Evolutionary conservation across 1,140 invertebrate species (phyloP).

Genomic region (Ylistrum balloti): DNA sequence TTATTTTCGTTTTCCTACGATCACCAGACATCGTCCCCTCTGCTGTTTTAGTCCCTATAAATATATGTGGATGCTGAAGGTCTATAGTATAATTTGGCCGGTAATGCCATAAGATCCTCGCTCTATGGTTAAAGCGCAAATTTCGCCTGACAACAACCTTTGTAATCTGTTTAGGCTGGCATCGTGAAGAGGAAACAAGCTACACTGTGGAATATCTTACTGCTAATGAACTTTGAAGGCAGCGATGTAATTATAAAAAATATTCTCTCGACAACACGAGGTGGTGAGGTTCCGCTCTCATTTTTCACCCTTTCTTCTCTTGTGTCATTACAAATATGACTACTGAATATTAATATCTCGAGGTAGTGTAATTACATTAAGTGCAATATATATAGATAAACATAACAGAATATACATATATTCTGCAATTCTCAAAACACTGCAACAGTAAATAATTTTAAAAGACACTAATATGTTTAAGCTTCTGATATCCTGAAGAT

Average conservation of each 20-base stretch:
- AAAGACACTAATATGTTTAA: no score
- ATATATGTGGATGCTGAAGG: neutral
- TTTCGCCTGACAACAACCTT: neutral
- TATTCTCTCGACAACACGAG: neutral
- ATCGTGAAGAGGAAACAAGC: neutral
- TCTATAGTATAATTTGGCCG: constrained; percentile 9
- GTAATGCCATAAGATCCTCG: neutral
- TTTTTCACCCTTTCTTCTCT: no score
- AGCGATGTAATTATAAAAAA: neutral
- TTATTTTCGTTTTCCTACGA: neutral
- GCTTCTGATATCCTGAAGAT: no score
- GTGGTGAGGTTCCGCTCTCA: neutral
- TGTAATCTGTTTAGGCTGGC: neutral
- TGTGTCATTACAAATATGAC: no score
- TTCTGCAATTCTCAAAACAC: no score
- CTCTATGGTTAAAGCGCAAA: constrained; percentile 26
- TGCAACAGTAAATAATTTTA: no score
- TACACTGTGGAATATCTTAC: neutral
- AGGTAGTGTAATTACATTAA: no score
- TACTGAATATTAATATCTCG: no score
- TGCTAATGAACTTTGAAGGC: neutral
- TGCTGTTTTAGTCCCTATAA: neutral
- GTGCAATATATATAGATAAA: no score
- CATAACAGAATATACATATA: no score
- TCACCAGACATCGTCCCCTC: neutral